Base-by-base conservation (phyloP, 2,888 invertebrate species). In the Ramazzottius varieornatus region DNA sequence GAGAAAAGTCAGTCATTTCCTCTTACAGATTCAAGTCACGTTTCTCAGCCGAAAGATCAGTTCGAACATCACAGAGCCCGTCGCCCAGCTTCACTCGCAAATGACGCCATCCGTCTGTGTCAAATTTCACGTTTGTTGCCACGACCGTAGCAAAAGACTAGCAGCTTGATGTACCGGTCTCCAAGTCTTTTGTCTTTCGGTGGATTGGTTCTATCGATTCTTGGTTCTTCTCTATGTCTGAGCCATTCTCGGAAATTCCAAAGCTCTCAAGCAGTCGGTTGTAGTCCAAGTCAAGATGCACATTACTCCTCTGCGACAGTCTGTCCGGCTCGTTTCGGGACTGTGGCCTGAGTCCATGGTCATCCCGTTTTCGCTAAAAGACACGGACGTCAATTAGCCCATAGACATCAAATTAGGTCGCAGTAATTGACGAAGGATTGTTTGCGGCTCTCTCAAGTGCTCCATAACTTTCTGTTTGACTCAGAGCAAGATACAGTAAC, bases 1-100 rank as follows among this genome's bases (percentile, higher is more conserved):
- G 66, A 65, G 66, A 67, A 65, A 66, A 65, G 46, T 65, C 46
- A 63, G 8, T 40, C 8, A 40, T 8, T 40, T 40, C 40, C 8
- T 40, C 40, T 40, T n/a, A n/a, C n/a, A n/a, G n/a, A n/a, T n/a
- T n/a, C n/a, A n/a, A n/a, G n/a, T n/a, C n/a, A n/a, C n/a, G n/a
- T 13, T 40, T 40, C 40, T 40, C 8, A 20, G 20, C 40, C 20
- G 8, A 40, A 40, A 40, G 40, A 40, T n/a, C n/a, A n/a, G n/a
- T n/a, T n/a, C n/a, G n/a, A n/a, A n/a, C n/a, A n/a, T n/a, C n/a
- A n/a, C n/a, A n/a, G n/a, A n/a, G n/a, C n/a, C n/a, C n/a, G n/a
- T n/a, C n/a, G n/a, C n/a, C n/a, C n/a, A n/a, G n/a, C n/a, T n/a
- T n/a, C n/a, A n/a, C n/a, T n/a, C n/a, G n/a, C n/a, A n/a, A n/a